Conservation (phyloP, 2,888 invertebrate species). For the Palloptera scutellata region DNA sequence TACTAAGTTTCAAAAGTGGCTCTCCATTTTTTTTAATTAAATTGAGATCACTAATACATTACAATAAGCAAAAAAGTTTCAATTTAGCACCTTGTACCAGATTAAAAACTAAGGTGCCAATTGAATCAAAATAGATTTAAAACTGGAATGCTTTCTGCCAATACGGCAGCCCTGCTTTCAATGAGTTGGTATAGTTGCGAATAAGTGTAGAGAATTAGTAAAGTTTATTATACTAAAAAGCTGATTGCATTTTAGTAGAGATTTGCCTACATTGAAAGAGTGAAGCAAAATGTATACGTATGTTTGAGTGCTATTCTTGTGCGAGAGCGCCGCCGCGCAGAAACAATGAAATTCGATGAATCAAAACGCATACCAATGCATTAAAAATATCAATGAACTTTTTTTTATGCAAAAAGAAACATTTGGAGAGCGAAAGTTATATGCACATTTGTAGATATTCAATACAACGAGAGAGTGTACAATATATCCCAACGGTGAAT, state of each 20-base stretch:
- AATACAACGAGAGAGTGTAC: not conserved
- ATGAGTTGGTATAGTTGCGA: too few species aligned
- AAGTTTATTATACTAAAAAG: not conserved
- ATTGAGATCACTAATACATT: too few species aligned
- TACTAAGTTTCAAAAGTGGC: too few species aligned
- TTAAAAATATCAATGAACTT: slow-evolving; percentile 60
- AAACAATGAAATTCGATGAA: slow-evolving; percentile 51
- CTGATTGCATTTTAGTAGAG: not conserved
- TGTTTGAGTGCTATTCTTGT: slow-evolving; percentile 17
- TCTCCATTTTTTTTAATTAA: too few species aligned
- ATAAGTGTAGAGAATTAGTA: too few species aligned
- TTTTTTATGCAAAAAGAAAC: not conserved
- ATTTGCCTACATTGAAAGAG: slow-evolving; percentile 15
- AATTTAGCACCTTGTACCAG: too few species aligned
- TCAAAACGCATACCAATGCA: slow-evolving; percentile 53
- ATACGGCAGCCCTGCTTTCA: too few species aligned
- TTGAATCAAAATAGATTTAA: too few species aligned
- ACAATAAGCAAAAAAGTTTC: too few species aligned
- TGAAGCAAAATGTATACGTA: not conserved
- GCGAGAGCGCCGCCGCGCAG: slow-evolving; percentile 10
- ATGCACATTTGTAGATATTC: not conserved
- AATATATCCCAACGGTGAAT: too few species aligned
- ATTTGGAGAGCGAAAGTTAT: not conserved
- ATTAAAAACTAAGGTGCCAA: too few species aligned
- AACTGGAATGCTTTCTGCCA: too few species aligned